phyloP scores from a whole-genome alignment of 2,888 invertebrate species.

The Drosophila dives region DNA sequence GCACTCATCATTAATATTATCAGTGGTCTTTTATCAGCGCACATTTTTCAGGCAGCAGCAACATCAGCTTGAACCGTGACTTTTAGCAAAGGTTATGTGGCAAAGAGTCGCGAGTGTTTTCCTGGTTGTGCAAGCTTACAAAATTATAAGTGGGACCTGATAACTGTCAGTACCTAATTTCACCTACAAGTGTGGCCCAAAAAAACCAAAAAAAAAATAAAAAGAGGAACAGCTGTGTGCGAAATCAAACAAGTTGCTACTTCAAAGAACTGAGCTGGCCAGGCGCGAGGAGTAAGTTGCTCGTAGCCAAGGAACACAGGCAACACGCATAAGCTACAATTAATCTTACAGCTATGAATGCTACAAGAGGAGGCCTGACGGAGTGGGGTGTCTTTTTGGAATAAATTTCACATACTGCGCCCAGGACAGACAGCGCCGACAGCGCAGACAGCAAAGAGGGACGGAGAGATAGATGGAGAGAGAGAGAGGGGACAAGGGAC shows the following conservation, averaged over 20 bases:
- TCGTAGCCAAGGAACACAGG: conserved; percentile 29
- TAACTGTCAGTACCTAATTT: conserved; percentile 53
- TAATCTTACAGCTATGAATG: conserved; percentile 71
- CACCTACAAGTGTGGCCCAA: conserved; percentile 43
- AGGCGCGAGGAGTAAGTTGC: conserved; percentile 20
- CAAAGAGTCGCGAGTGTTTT: conserved; percentile 22
- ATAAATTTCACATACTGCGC: conserved; percentile 72
- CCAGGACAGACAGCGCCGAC: conserved; percentile 34
- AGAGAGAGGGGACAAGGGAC: conserved; percentile 1
- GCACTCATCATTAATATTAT: conserved; percentile 79
- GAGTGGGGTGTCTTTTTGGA: conserved; percentile 69
- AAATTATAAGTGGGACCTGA: conserved; percentile 39
- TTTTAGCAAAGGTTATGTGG: conserved; percentile 63
- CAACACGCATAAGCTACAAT: conserved; percentile 78
- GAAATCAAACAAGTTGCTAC: conserved; percentile 73
- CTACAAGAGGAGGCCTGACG: conserved; percentile 16
- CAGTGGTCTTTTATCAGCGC: conserved; percentile 66
- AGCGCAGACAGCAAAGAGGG: conserved; percentile 16
- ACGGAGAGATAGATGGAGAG: conserved; percentile 12
- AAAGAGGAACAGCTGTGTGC: conserved; percentile 48
- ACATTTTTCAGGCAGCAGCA: conserved; percentile 51
- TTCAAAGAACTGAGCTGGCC: conserved; percentile 39
- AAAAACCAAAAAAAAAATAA: not conserved
- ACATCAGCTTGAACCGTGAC: conserved; percentile 49
- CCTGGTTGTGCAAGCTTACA: conserved; percentile 14